phyloP scores from a whole-genome alignment of 1,140 invertebrate genomes.

The Halyomorpha halys region DNA sequence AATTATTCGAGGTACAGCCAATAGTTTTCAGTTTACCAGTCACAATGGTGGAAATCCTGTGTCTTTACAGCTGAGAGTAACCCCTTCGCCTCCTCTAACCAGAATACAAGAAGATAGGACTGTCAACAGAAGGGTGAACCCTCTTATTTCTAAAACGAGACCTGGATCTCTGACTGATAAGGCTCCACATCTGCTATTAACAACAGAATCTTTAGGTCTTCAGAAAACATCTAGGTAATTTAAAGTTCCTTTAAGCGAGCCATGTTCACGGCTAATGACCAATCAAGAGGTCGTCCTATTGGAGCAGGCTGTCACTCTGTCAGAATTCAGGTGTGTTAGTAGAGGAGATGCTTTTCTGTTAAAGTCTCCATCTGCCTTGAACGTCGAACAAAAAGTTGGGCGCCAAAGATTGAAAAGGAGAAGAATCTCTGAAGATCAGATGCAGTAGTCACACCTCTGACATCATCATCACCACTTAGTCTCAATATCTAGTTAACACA shows the following conservation, averaged over 20 bases:
- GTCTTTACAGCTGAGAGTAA: conserved; percentile 28
- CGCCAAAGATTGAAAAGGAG: conserved; percentile 72
- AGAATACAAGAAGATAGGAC: conserved; percentile 31
- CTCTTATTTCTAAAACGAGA: no score
- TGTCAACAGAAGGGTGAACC: no score
- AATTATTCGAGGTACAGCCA: no score
- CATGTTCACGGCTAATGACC: no score
- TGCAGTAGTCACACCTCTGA: conserved; percentile 82
- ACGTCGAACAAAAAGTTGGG: conserved; percentile 23
- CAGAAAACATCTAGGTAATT: no score
- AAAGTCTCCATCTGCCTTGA: conserved; percentile 29
- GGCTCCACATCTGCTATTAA: no score
- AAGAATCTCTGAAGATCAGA: conserved; percentile 80
- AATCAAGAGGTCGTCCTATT: conserved; percentile 72
- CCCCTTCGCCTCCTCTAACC: conserved; percentile 29
- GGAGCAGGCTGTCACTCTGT: conserved; percentile 70
- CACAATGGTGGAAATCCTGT: conserved; percentile 22
- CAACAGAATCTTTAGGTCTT: no score
- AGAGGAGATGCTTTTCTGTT: conserved; percentile 28
- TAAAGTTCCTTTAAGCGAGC: no score
- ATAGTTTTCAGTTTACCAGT: conserved; percentile 9
- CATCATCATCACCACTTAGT: conserved; percentile 80
- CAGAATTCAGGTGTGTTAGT: conserved; percentile 59
- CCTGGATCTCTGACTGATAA: no score
- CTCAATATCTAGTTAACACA: conserved; percentile 52